Evolutionary conservation across 2,888 invertebrate genomes (phyloP).

Genomic region (Metellina segmentata): DNA sequence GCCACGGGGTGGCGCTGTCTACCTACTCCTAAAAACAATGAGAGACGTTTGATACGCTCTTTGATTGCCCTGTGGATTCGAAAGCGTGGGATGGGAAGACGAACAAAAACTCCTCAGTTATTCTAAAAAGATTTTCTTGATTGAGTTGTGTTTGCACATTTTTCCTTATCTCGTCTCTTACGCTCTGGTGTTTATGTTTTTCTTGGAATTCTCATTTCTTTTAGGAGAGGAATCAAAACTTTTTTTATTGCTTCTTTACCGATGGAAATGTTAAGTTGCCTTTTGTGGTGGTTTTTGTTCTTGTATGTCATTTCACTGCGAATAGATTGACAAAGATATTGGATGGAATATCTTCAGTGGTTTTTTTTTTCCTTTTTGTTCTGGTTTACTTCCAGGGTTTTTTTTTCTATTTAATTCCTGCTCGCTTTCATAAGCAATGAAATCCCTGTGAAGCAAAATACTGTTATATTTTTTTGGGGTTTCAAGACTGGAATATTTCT

Average conservation of each 20-base stretch:
- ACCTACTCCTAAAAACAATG: slow-evolving; percentile 8
- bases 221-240: not conserved
- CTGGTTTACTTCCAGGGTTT: not conserved
- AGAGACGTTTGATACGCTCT: not conserved
- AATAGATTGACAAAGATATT: not conserved
- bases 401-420: not conserved
- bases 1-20: not conserved
- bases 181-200: slow-evolving; percentile 18
- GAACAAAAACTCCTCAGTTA: not conserved
- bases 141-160: slow-evolving; percentile 35
- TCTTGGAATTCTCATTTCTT: slow-evolving; percentile 20
- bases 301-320: not conserved
- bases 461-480: not conserved
- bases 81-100: not conserved
- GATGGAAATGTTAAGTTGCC: not conserved
- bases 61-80: not conserved
- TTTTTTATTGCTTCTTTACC: not conserved
- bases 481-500: not conserved
- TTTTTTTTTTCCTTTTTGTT: not conserved
- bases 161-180: not conserved
- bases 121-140: slow-evolving; percentile 29
- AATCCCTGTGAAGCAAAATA: not conserved
- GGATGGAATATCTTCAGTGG: not conserved
- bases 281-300: not conserved
- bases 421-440: not conserved